Percentiles rank a stretch among this genome's conserved stretches.
These are phyloP conservation scores for Loxodonta africana DNA, from an alignment of 2,113 vertebrate genomes.

Conservation along the genomic window DNA sequence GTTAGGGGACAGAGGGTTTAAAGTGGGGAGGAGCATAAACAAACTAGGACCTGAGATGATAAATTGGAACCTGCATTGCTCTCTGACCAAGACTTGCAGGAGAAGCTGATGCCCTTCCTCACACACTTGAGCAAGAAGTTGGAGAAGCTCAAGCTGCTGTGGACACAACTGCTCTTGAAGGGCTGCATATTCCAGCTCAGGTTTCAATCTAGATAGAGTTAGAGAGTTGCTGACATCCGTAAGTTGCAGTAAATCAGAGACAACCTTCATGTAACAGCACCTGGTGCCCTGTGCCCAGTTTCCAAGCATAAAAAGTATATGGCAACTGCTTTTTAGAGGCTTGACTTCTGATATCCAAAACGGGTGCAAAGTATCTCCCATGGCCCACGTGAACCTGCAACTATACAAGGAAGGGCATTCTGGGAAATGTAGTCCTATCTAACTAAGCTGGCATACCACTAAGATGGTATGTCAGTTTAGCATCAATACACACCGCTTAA, in stretches of 20 bases:
- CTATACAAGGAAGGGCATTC: background rate
- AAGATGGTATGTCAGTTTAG: background rate
- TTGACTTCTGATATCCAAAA: background rate
- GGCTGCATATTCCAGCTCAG: background rate
- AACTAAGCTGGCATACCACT: background rate
- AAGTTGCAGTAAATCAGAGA: background rate
- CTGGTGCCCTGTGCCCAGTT: background rate
- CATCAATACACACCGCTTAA: background rate
- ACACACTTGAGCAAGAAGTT: background rate
- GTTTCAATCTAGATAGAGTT: background rate
- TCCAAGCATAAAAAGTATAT: background rate
- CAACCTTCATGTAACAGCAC: background rate
- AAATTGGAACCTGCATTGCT: background rate
- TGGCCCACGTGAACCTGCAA: background rate
- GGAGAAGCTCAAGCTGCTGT: background rate
- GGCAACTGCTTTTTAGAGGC: background rate
- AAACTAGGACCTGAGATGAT: background rate
- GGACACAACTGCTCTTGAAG: background rate
- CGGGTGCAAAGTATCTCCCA: background rate
- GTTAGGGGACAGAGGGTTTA: background rate
- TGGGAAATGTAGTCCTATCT: background rate
- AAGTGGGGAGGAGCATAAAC: background rate
- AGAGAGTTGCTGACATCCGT: background rate
- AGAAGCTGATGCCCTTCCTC: background rate
- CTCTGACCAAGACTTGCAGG: background rate